These are phyloP conservation scores for Hyles lineata DNA, from an alignment of 2,888 invertebrate species.

Conservation along the genomic window DNA sequence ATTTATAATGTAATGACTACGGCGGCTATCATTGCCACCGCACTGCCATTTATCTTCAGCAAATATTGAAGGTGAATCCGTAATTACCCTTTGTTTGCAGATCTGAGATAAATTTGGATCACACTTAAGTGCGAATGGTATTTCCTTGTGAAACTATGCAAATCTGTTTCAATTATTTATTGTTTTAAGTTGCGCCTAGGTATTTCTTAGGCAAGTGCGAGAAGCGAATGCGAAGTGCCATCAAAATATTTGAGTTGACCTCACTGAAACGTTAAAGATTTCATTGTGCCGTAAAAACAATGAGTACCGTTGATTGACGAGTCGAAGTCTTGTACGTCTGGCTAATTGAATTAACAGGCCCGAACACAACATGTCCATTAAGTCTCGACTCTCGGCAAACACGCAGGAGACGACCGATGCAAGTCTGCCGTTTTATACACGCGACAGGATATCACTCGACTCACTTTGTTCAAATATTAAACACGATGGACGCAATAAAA, in stretches of 20 bases:
- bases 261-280: conserved; percentile 51
- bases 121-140: conserved; percentile 58
- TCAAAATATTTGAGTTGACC: conserved; percentile 18
- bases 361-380: conserved; percentile 79
- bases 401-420: conserved; percentile 38
- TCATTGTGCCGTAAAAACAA: conserved; percentile 69
- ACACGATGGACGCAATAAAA: neutral
- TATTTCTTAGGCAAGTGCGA: neutral
- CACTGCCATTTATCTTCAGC: conserved; percentile 71
- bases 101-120: conserved; percentile 69
- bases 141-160: conserved; percentile 47
- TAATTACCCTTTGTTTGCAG: conserved; percentile 74
- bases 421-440: conserved; percentile 8
- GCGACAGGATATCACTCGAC: conserved; percentile 2
- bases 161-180: conserved; percentile 43
- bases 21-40: conserved; percentile 65
- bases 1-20: conserved; percentile 53
- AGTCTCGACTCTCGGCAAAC: conserved; percentile 64
- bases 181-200: conserved; percentile 26
- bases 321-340: conserved; percentile 53
- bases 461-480: conserved; percentile 13
- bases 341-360: conserved; percentile 79
- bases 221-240: neutral
- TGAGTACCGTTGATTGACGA: conserved; percentile 67
- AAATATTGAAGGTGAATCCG: conserved; percentile 77